These are phyloP conservation scores for Penaeus chinensis DNA, from an alignment of 1,140 invertebrate species.

Conservation along the genomic window DNA sequence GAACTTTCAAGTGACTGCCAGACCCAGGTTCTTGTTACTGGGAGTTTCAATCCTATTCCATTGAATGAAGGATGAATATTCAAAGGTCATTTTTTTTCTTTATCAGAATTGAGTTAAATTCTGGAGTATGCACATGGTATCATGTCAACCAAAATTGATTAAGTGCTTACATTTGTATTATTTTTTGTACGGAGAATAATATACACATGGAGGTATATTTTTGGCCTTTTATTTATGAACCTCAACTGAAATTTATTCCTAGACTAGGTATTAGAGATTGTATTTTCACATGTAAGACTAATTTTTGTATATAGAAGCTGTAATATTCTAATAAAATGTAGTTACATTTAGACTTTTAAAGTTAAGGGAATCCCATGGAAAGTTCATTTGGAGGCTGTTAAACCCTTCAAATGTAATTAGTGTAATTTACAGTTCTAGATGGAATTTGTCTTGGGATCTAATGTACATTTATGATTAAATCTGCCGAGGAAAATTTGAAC, in stretches of 20 bases:
- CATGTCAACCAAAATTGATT: constrained; percentile 42
- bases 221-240: neutral
- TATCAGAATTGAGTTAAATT: constrained; percentile 26
- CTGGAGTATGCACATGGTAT: constrained; percentile 35
- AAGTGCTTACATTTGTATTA: constrained; percentile 57
- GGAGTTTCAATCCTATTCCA: constrained; percentile 6
- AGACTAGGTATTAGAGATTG: neutral
- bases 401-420: no score
- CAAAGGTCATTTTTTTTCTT: constrained; percentile 30
- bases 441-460: no score
- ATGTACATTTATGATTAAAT: no score
- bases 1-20: constrained; percentile 31
- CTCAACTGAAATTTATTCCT: neutral
- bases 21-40: constrained; percentile 17
- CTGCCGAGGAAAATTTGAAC: no score
- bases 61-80: constrained; percentile 3
- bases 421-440: no score
- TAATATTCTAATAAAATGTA: no score
- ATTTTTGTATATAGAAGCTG: no score
- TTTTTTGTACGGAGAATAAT: constrained; percentile 53
- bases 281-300: neutral
- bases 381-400: no score
- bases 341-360: no score
- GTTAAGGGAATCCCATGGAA: no score
- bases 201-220: constrained; percentile 50